Percentiles rank a stretch among this genome's conserved stretches.
phyloP scores from a whole-genome alignment of 2,797 vertebrate species.

The Triplophysa yarkandensis region DNA sequence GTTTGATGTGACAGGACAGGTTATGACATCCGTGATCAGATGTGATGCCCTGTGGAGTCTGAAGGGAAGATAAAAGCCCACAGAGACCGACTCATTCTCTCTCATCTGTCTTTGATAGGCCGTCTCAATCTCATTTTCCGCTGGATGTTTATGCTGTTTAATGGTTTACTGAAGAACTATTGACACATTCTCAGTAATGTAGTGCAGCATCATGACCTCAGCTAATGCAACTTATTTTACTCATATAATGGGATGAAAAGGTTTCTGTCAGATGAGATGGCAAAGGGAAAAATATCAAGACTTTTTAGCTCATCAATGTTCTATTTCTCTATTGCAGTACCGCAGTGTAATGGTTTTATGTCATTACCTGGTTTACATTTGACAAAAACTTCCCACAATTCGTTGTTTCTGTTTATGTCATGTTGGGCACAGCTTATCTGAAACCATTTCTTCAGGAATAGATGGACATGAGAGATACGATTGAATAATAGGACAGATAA shows the following conservation, averaged over 20 bases:
- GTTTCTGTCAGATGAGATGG: not conserved
- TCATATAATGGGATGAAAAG: not conserved
- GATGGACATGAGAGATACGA: no score
- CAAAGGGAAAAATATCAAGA: not conserved
- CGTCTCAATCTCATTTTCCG: conserved; percentile 11
- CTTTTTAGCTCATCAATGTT: not conserved
- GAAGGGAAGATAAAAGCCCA: conserved; percentile 28
- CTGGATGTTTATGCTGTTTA: conserved; percentile 31
- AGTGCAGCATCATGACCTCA: not conserved
- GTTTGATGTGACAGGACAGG: conserved; percentile 37
- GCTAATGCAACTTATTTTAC: not conserved
- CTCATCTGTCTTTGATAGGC: conserved; percentile 14
- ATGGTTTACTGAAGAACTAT: conserved; percentile 28
- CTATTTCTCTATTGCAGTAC: not conserved
- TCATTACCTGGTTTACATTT: no score
- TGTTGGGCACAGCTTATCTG: no score
- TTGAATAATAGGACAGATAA: no score
- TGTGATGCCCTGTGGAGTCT: conserved; percentile 6
- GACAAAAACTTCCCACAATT: no score
- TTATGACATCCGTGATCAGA: conserved; percentile 17
- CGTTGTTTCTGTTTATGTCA: no score
- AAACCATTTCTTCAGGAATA: no score
- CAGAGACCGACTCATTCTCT: not conserved
- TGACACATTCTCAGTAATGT: not conserved
- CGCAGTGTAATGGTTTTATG: no score